A percentile compares a stretch with the other conserved stretches of the same genome.
Conservation (phyloP, 2,888 invertebrate genomes). For the Craniophora ligustri region DNA sequence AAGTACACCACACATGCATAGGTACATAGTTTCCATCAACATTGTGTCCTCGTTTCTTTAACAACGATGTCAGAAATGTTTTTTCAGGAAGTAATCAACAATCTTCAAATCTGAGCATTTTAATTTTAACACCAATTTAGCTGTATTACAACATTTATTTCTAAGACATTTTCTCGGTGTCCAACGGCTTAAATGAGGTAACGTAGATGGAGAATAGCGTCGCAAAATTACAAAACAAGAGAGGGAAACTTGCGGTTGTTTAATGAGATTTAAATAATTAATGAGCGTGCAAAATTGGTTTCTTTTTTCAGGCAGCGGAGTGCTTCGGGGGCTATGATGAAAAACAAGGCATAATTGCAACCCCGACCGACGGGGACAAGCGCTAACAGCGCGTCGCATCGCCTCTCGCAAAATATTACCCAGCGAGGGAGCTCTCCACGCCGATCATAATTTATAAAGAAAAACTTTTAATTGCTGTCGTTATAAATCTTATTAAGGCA, state of each 20-base stretch:
- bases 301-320: conserved; percentile 80
- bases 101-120: conserved; percentile 25
- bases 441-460: conserved; percentile 73
- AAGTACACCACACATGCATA: too few species aligned
- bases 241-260: conserved; percentile 84
- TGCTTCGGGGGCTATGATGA: conserved; percentile 78
- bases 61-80: conserved; percentile 10
- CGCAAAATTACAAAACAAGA: conserved; percentile 78
- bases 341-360: conserved; percentile 83
- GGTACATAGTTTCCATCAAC: too few species aligned
- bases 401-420: conserved; percentile 57
- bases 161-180: conserved; percentile 58
- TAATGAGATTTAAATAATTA: conserved; percentile 89
- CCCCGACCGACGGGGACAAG: conserved; percentile 71
- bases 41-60: too few species aligned
- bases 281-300: conserved; percentile 88
- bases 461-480: conserved; percentile 74
- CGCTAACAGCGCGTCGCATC: conserved; percentile 37
- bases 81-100: conserved; percentile 18
- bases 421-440: conserved; percentile 60
- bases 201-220: conserved; percentile 65
- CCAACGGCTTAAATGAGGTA: conserved; percentile 75
- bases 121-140: conserved; percentile 42
- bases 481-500: conserved; percentile 69
- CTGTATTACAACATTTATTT: conserved; percentile 38